Evolutionary conservation across 2,888 invertebrate genomes (phyloP), one percentile per base, ranked within the genome.

Genomic region (Dryococelus australis): DNA sequence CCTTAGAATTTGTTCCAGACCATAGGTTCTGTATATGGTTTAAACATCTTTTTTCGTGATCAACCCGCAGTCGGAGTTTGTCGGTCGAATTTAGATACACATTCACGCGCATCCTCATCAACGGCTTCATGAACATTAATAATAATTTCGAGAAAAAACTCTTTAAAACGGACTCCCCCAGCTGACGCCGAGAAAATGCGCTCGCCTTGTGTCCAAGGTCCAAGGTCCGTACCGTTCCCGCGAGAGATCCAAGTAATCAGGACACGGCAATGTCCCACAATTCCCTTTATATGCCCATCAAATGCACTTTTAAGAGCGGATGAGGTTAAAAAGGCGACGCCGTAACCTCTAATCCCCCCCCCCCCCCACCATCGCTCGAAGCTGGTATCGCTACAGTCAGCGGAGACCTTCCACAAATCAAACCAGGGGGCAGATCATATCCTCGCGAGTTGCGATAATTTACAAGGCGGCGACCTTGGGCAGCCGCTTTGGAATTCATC

Each of bases 191-290:
- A 51, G n/a, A 65, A 65, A 65, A 16, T n/a, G 20, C 2, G 20
- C 65, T 65, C 65, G 65, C 65, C 65, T 65, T 65, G 65, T n/a
- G 65, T 65, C 65, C 65, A 65, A 65, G 65, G 65, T 65, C 6
- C 65, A 65, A 35, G 35, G 35, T 35, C 65, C 16, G 65, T 24
- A 16, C 65, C 65, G n/a, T n/a, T 47, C 10, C n/a, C 65, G n/a
- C n/a, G 24, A 65, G 8, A 65, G 65, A 35, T 35, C 65, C 8
- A 65, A n/a, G 65, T 65, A 65, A 65, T 65, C 24, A 65, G 65
- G n/a, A 65, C 65, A 65, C n/a, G 65, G 51, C 20, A 51, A 51
- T 51, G 51, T 51, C 51, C 51, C 20, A 20, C 65, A 20, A 10
- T 65, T 20, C 20, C 65, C 65, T 65, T 65, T 8, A 16, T n/a